These are phyloP conservation scores for Antechinus flavipes DNA, from an alignment of 2,113 vertebrate species.

Conservation along the genomic window DNA sequence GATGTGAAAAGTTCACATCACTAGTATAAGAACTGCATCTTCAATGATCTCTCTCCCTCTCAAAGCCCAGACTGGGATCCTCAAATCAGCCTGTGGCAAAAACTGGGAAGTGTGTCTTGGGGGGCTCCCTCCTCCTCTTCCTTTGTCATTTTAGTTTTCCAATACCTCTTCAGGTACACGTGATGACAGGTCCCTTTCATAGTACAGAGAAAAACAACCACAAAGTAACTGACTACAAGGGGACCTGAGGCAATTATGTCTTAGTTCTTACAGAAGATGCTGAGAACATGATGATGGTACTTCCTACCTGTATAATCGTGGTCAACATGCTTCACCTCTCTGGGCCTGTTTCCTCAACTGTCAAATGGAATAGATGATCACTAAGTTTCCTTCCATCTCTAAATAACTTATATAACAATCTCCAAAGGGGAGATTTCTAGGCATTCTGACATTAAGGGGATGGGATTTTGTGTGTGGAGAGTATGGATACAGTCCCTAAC, in stretches of 20 bases:
- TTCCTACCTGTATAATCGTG: neutral
- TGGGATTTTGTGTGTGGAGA: neutral
- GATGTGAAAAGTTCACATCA: neutral
- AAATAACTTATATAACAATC: neutral
- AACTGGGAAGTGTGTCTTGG: neutral
- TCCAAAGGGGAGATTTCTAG: neutral
- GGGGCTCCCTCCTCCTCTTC: neutral
- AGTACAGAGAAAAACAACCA: neutral
- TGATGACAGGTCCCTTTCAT: neutral
- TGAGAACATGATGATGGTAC: neutral
- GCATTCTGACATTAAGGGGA: neutral
- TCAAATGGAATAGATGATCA: neutral
- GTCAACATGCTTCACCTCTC: neutral
- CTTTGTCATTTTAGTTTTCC: neutral
- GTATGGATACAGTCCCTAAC: neutral
- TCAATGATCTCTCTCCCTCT: constrained; percentile 38
- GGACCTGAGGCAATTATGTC: neutral
- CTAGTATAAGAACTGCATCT: neutral
- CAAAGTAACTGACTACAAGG: neutral
- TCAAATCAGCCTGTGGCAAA: neutral
- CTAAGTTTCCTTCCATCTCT: neutral
- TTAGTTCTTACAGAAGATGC: neutral
- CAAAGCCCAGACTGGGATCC: constrained; percentile 9
- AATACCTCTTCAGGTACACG: neutral
- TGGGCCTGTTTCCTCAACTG: neutral